phyloP scores from a whole-genome alignment of 2,888 invertebrate species.

The Adela reaumurella region DNA sequence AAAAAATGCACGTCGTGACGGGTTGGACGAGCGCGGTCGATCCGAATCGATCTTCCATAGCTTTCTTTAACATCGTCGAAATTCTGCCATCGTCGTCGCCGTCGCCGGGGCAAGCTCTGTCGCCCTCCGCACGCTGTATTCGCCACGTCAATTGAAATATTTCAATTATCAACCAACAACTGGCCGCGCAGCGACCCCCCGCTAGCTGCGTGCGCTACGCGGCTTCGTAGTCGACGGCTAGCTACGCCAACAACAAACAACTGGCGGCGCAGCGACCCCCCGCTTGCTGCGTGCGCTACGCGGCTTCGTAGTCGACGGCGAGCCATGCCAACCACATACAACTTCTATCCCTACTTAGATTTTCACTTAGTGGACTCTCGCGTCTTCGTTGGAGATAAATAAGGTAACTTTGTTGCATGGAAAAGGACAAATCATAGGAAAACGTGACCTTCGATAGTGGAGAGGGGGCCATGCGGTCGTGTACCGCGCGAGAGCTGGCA shows the following conservation, averaged over 20 bases:
- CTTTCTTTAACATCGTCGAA: not conserved
- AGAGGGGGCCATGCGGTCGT: conserved; percentile 10
- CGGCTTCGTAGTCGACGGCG: not conserved
- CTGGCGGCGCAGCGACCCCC: not conserved
- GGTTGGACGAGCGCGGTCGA: no score
- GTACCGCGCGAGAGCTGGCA: conserved; percentile 11
- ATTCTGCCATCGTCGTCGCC: not conserved
- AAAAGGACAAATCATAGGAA: not conserved
- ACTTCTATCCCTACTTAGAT: not conserved
- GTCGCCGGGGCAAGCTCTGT: not conserved
- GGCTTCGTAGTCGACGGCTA: not conserved
- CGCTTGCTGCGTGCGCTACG: not conserved
- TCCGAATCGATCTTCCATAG: no score
- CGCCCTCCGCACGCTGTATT: not conserved
- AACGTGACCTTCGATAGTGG: not conserved
- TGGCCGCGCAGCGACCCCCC: not conserved
- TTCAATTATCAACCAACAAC: not conserved
- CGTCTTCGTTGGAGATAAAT: not conserved
- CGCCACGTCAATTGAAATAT: not conserved
- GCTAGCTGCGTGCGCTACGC: not conserved
- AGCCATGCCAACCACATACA: no score
- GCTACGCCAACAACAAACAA: no score
- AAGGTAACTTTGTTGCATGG: not conserved
- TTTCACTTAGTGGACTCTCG: not conserved
- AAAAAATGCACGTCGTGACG: no score